Conservation (phyloP, 2,113 vertebrate genomes). For the Paedocypris sp. region DNA sequence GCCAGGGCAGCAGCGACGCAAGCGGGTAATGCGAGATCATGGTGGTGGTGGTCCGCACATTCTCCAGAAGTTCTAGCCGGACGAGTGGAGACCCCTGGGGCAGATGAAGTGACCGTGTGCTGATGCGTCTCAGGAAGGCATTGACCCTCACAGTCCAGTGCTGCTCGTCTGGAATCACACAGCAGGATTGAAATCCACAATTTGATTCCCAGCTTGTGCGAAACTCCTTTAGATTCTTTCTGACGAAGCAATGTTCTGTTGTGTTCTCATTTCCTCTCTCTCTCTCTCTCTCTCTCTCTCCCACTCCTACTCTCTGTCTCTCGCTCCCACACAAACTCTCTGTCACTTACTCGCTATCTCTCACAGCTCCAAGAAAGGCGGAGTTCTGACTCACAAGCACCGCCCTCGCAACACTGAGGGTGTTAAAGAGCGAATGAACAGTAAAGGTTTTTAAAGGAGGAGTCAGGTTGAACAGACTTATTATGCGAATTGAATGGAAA, state of each 20-base stretch:
- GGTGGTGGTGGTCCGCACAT: slow-evolving; percentile 40
- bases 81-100: no score
- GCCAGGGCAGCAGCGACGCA: slow-evolving; percentile 55
- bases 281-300: not conserved
- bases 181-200: no score
- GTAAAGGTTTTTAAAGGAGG: no score
- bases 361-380: no score
- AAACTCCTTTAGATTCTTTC: no score
- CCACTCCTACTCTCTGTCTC: slow-evolving; percentile 22
- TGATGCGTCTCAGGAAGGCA: not conserved
- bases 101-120: not conserved
- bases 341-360: no score
- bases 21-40: slow-evolving; percentile 62
- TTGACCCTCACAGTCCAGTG: not conserved
- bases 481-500: no score
- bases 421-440: no score
- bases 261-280: slow-evolving; percentile 2
- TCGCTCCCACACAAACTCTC: slow-evolving; percentile 3
- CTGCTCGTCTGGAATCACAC: not conserved
- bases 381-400: slow-evolving; percentile 13
- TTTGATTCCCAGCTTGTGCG: no score
- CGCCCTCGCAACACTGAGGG: slow-evolving; percentile 2
- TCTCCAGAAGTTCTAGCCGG: no score
- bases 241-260: no score
- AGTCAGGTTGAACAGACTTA: no score